Evolutionary conservation across 2,888 invertebrate species (phyloP).

Genomic region (Scaptomyza caliginosa): DNA sequence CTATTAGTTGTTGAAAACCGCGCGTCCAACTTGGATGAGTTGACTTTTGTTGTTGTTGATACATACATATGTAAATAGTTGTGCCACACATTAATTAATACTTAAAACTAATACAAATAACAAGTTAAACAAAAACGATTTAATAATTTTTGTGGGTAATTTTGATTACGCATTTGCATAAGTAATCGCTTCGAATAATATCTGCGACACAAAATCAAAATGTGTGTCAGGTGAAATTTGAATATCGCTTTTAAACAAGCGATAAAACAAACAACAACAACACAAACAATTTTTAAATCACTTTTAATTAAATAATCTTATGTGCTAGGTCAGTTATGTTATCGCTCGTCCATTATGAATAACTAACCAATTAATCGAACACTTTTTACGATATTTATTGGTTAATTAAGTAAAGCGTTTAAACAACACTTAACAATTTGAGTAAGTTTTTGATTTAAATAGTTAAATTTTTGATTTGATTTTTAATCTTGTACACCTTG

Average conservation of each 20-base stretch:
- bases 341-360: slow-evolving; percentile 8
- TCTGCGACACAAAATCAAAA: slow-evolving; percentile 11
- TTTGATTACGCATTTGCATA: slow-evolving; percentile 50
- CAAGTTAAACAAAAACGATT: neutral
- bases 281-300: slow-evolving; percentile 6
- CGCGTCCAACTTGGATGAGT: slow-evolving; percentile 29
- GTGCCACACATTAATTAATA: slow-evolving; percentile 30
- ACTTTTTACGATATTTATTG: neutral
- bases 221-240: slow-evolving; percentile 58
- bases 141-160: slow-evolving; percentile 10
- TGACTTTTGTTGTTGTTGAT: neutral
- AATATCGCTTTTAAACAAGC: slow-evolving; percentile 34
- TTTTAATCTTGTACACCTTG: neutral
- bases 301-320: slow-evolving; percentile 34
- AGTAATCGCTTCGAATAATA: slow-evolving; percentile 16
- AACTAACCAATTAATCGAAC: slow-evolving; percentile 9
- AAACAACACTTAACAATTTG: neutral
- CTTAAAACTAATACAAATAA: slow-evolving; percentile 10
- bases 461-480: neutral
- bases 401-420: neutral
- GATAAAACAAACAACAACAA: no score
- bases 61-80: slow-evolving; percentile 43
- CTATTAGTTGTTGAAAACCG: slow-evolving; percentile 50
- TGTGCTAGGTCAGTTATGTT: slow-evolving; percentile 60
- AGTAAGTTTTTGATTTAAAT: neutral